These are phyloP conservation scores for Notolabrus celidotus DNA, from an alignment of 2,797 vertebrate genomes.

Conservation along the genomic window DNA sequence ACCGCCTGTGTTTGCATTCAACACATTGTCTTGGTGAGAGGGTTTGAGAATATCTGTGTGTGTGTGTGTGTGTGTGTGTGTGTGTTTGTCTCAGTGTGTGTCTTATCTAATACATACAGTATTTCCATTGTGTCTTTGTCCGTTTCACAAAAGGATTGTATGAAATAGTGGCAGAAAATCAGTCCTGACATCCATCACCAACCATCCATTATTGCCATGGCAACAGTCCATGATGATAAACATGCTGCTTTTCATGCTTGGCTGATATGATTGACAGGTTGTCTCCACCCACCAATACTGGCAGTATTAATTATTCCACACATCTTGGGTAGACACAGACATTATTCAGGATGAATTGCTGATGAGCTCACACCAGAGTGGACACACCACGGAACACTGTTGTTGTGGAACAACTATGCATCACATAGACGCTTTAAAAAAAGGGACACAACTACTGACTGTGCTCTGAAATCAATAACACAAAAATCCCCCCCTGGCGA, in stretches of 20 bases:
- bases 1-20: conserved; percentile 32
- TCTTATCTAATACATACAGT: conserved; percentile 1
- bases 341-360: conserved; percentile 75
- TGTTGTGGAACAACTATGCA: conserved; percentile 18
- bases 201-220: conserved; percentile 68
- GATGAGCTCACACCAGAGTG: conserved; percentile 64
- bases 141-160: conserved; percentile 33
- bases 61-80: conserved; percentile 18
- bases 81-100: conserved; percentile 5
- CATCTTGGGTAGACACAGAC: conserved; percentile 63
- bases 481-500: conserved; percentile 8
- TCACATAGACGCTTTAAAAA: conserved; percentile 37
- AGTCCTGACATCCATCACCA: conserved; percentile 43
- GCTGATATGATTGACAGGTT: conserved; percentile 74
- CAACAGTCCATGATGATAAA: conserved; percentile 74
- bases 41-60: conserved; percentile 5
- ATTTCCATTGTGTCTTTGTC: conserved; percentile 38
- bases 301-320: conserved; percentile 80
- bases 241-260: conserved; percentile 73
- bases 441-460: conserved; percentile 17
- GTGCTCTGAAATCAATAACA: conserved; percentile 11
- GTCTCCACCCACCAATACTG: conserved; percentile 80
- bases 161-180: conserved; percentile 49
- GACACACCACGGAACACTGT: conserved; percentile 21
- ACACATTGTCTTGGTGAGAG: conserved; percentile 6